phyloP scores from a whole-genome alignment of 2,888 invertebrate species.

The Melipona beecheii region DNA sequence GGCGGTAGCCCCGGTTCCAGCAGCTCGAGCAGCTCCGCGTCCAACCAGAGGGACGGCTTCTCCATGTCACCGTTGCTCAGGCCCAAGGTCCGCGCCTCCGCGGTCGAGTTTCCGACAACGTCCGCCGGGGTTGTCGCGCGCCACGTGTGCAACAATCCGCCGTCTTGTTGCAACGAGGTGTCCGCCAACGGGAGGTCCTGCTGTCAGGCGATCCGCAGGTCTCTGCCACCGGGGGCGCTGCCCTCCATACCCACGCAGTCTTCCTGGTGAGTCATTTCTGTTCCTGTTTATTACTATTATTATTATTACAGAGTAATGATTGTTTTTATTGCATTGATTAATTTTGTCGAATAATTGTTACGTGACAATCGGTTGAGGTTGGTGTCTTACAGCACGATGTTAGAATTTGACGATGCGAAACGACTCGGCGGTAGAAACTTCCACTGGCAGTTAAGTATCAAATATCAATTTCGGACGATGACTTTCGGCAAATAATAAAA shows the following conservation, averaged over 20 bases:
- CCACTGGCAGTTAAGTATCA: too few relatives aligned
- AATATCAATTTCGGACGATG: too few relatives aligned
- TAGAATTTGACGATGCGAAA: too few relatives aligned
- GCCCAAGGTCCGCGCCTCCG: slow-evolving; percentile 82
- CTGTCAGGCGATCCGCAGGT: slow-evolving; percentile 86
- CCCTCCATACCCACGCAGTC: slow-evolving; percentile 79
- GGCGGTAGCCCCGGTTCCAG: slow-evolving; percentile 85
- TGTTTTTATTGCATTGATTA: too few relatives aligned
- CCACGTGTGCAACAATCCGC: slow-evolving; percentile 72
- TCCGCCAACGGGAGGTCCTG: slow-evolving; percentile 82
- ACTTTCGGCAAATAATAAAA: too few relatives aligned
- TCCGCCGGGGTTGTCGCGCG: slow-evolving; percentile 67
- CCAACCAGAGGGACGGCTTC: slow-evolving; percentile 82
- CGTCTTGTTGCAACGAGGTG: slow-evolving; percentile 75
- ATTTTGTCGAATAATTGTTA: too few relatives aligned
- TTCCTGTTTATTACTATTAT: background rate
- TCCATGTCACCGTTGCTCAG: slow-evolving; percentile 83
- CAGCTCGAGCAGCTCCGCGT: slow-evolving; percentile 84
- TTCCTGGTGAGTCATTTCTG: slow-evolving; percentile 78
- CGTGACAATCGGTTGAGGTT: too few relatives aligned
- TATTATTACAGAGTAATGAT: too few relatives aligned
- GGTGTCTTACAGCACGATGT: too few relatives aligned
- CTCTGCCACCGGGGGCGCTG: slow-evolving; percentile 86
- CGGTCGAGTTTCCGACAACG: slow-evolving; percentile 77
- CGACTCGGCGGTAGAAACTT: too few relatives aligned